Evolutionary conservation across 2,888 invertebrate genomes (phyloP).

Genomic region (Oxyscelio sp.): DNA sequence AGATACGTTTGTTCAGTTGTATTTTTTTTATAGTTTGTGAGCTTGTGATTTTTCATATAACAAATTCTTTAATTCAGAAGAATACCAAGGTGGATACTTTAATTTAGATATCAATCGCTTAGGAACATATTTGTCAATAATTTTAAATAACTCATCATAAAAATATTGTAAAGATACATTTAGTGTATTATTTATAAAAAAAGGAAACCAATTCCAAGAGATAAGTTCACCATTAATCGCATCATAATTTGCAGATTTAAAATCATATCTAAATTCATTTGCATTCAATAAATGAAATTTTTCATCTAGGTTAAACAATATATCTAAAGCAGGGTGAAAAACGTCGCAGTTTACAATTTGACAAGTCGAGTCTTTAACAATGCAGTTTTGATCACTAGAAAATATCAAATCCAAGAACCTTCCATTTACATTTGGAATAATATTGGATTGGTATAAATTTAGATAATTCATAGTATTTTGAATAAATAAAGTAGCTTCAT

Average conservation of each 20-base stretch:
- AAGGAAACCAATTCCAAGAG: slow-evolving; percentile 1
- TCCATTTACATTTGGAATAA: neutral
- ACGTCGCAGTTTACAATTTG: neutral
- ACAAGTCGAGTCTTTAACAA: neutral
- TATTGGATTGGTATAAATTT: slow-evolving; percentile 12
- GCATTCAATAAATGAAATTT: neutral
- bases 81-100: slow-evolving; percentile 10
- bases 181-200: neutral
- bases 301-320: neutral
- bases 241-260: slow-evolving; percentile 1
- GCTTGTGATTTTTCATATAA: neutral
- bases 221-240: neutral
- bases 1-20: too few relatives aligned
- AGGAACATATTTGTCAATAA: slow-evolving; percentile 15
- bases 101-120: neutral
- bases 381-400: neutral
- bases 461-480: slow-evolving; percentile 9
- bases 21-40: neutral
- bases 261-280: neutral
- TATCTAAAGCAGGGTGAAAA: slow-evolving; percentile 15
- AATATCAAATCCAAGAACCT: slow-evolving; percentile 18
- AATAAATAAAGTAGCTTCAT: too few relatives aligned
- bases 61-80: slow-evolving; percentile 3
- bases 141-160: slow-evolving; percentile 11
- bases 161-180: neutral